Evolutionary conservation across 2,113 vertebrate species (phyloP).

Genomic region (Electrona antarctica): DNA sequence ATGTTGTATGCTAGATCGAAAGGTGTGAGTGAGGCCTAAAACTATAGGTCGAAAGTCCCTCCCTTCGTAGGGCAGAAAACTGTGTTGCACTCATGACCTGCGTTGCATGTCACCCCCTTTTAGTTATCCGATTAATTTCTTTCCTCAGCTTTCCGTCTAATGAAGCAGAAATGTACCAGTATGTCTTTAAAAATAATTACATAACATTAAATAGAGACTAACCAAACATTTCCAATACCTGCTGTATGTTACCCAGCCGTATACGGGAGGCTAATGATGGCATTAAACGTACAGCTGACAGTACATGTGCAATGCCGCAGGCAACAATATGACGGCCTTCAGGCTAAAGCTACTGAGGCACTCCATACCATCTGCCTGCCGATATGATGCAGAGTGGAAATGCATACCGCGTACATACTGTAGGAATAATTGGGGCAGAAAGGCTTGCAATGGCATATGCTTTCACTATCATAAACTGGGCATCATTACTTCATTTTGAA

Average conservation of each 20-base stretch:
- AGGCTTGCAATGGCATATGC: slow-evolving; percentile 18
- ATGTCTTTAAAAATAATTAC: background rate
- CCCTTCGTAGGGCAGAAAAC: too few species aligned
- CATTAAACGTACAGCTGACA: too few species aligned
- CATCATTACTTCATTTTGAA: too few species aligned
- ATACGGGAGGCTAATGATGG: background rate
- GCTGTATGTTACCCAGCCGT: background rate
- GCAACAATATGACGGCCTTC: slow-evolving; percentile 24
- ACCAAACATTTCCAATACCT: background rate
- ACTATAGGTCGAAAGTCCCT: too few species aligned
- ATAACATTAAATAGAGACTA: background rate
- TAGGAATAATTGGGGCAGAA: slow-evolving; percentile 40
- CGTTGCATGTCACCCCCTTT: too few species aligned
- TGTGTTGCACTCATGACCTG: too few species aligned
- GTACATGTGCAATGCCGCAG: slow-evolving; percentile 31
- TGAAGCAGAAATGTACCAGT: background rate
- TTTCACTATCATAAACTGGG: slow-evolving; percentile 21
- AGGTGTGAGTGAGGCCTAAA: too few species aligned
- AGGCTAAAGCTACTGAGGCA: slow-evolving; percentile 40
- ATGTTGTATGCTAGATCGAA: too few species aligned
- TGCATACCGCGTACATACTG: slow-evolving; percentile 33
- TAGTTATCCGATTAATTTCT: too few species aligned
- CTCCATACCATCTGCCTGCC: slow-evolving; percentile 30
- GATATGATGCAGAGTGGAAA: slow-evolving; percentile 16
- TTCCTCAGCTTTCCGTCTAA: background rate